phyloP scores from a whole-genome alignment of 2,797 vertebrate genomes.

The Sebastes baramenuke region DNA sequence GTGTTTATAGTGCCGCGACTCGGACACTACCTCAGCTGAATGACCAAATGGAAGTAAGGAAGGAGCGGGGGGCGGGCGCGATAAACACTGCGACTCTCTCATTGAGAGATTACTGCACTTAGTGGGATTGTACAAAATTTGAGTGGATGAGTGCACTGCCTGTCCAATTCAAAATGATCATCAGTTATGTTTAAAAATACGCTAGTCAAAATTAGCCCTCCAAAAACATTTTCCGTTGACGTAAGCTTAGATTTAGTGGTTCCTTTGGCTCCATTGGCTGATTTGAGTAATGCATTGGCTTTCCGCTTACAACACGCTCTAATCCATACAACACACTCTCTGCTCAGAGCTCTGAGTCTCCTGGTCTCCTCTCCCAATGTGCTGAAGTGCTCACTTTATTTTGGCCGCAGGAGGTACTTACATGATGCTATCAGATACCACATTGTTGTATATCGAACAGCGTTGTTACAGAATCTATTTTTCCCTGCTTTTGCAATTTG shows the following conservation, averaged over 20 bases:
- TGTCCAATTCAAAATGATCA: conserved; percentile 34
- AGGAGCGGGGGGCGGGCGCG: neutral
- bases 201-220: conserved; percentile 26
- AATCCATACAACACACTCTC: conserved; percentile 42
- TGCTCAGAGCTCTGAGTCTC: conserved; percentile 13
- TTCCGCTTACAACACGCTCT: conserved; percentile 39
- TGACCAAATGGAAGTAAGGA: conserved; percentile 48
- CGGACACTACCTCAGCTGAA: conserved; percentile 64
- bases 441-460: conserved; percentile 43
- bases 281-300: conserved; percentile 53
- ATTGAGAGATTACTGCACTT: conserved; percentile 57
- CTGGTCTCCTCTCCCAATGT: conserved; percentile 3
- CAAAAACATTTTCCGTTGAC: conserved; percentile 42
- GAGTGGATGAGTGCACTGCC: conserved; percentile 24
- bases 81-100: conserved; percentile 32
- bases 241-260: conserved; percentile 20
- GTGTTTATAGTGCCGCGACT: conserved; percentile 72
- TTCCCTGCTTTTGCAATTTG: conserved; percentile 28
- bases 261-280: conserved; percentile 35
- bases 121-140: conserved; percentile 43
- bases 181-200: conserved; percentile 45
- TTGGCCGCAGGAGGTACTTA: conserved; percentile 45
- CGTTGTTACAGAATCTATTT: conserved; percentile 36
- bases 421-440: conserved; percentile 49
- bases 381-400: conserved; percentile 49